Percentiles rank a stretch among this genome's conserved stretches.
Conservation (phyloP, 2,113 vertebrate genomes). For the Trematocara unimaculatum region DNA sequence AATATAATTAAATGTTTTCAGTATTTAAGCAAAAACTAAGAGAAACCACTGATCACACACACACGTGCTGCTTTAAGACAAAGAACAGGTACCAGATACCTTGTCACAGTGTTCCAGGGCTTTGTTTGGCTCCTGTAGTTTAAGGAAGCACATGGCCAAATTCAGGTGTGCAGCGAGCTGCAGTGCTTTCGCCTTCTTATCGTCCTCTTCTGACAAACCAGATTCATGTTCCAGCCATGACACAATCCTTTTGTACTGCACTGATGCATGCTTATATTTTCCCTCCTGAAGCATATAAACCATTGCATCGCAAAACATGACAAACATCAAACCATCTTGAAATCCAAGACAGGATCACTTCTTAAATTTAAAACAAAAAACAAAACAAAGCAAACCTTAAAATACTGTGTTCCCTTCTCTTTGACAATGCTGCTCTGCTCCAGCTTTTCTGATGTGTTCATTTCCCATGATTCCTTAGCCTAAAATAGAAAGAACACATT, state of each 20-base stretch:
- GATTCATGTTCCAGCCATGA: slow-evolving; percentile 92
- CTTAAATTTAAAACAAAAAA: neutral
- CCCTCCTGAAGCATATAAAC: slow-evolving; percentile 75
- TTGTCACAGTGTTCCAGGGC: slow-evolving; percentile 91
- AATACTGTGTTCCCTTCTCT: slow-evolving; percentile 92
- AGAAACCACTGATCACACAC: neutral
- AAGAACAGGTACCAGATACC: slow-evolving; percentile 70
- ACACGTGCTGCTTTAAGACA: neutral
- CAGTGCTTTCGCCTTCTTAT: slow-evolving; percentile 77
- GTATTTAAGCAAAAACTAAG: neutral
- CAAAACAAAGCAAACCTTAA: slow-evolving; percentile 79
- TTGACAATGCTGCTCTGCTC: slow-evolving; percentile 91
- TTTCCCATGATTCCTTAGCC: slow-evolving; percentile 98
- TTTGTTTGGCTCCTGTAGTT: slow-evolving; percentile 83
- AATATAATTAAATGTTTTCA: neutral
- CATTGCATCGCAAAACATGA: neutral
- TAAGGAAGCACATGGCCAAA: slow-evolving; percentile 93
- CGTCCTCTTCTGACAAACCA: slow-evolving; percentile 74
- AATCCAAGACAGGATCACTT: slow-evolving; percentile 1
- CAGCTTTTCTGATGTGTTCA: slow-evolving; percentile 88
- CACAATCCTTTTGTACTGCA: slow-evolving; percentile 94
- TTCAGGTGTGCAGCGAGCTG: slow-evolving; percentile 91
- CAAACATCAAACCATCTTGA: neutral
- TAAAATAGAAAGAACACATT: slow-evolving; percentile 18
- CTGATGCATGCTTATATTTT: slow-evolving; percentile 85